Evolutionary conservation across 2,113 vertebrate genomes (phyloP).

Genomic region (Paracanthobrama guichenoti): DNA sequence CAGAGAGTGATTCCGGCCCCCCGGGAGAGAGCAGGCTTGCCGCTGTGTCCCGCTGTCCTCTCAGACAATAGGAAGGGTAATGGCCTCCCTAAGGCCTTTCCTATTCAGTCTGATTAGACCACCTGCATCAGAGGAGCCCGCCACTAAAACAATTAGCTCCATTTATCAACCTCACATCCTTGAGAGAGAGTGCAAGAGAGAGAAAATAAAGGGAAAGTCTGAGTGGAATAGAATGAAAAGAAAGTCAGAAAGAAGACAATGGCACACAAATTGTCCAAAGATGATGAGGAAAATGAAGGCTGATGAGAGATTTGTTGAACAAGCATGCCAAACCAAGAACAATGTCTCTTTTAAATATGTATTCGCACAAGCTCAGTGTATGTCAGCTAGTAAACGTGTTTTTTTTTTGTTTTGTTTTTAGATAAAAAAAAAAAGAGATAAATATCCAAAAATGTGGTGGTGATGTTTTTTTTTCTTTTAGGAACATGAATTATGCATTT

Average conservation of each 20-base stretch:
- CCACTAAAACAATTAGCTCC: conserved; percentile 81
- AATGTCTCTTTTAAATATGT: not conserved
- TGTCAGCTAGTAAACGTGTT: not conserved
- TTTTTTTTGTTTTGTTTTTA: too few species aligned
- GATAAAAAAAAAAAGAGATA: not conserved
- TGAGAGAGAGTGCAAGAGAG: conserved; percentile 37
- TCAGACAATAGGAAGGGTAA: conserved; percentile 81
- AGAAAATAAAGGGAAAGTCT: conserved; percentile 12
- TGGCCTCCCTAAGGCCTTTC: conserved; percentile 77
- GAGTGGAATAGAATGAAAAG: not conserved
- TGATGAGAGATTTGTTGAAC: not conserved
- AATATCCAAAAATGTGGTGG: not conserved
- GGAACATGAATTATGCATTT: not conserved
- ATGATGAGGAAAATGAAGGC: not conserved
- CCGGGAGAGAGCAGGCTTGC: conserved; percentile 54
- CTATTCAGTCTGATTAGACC: conserved; percentile 77
- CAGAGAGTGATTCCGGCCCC: conserved; percentile 65
- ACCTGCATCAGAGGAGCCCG: conserved; percentile 72
- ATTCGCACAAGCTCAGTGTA: not conserved
- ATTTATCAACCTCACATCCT: conserved; percentile 78
- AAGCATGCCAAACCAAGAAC: not conserved
- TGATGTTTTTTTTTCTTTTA: not conserved
- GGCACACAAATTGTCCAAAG: not conserved
- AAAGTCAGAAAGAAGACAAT: conserved; percentile 16
- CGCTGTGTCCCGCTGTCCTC: conserved; percentile 72